Conservation (phyloP, 2,113 vertebrate genomes). For the Plecturocebus donacophilus region DNA sequence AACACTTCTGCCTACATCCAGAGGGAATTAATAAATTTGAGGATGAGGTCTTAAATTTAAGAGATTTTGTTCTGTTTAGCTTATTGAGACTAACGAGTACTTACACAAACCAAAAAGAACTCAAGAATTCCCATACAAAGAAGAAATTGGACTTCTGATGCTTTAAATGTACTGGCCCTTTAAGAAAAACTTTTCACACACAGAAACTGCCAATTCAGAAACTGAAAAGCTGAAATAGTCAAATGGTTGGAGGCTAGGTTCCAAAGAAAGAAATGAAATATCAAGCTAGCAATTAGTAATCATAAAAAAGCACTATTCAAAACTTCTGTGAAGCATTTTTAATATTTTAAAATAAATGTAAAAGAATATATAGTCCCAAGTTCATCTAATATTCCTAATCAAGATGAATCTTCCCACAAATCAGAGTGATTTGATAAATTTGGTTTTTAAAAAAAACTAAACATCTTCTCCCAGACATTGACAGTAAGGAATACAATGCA, state of each 20-base stretch:
- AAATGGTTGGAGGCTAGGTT: background rate
- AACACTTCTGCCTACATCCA: background rate
- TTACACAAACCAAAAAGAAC: background rate
- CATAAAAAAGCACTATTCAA: background rate
- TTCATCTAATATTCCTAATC: slow-evolving; percentile 1
- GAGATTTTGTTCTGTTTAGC: background rate
- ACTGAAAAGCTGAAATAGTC: background rate
- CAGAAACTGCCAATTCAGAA: background rate
- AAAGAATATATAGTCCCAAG: background rate
- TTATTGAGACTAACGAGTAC: background rate
- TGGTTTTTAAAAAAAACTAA: background rate
- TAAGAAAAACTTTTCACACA: slow-evolving; percentile 20
- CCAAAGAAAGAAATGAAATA: background rate
- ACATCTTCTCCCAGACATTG: background rate
- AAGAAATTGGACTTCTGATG: background rate
- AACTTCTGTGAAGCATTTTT: background rate
- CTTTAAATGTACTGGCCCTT: background rate
- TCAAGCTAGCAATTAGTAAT: background rate
- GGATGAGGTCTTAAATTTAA: background rate
- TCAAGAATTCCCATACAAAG: background rate
- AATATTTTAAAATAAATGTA: background rate
- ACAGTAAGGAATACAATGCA: background rate
- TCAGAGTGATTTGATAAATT: background rate
- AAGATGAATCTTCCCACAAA: background rate
- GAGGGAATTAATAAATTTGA: background rate